A percentile compares a stretch with the other conserved stretches of the same genome.
Conservation (phyloP, 2,113 vertebrate genomes). For the Dicerorhinus sumatrensis region DNA sequence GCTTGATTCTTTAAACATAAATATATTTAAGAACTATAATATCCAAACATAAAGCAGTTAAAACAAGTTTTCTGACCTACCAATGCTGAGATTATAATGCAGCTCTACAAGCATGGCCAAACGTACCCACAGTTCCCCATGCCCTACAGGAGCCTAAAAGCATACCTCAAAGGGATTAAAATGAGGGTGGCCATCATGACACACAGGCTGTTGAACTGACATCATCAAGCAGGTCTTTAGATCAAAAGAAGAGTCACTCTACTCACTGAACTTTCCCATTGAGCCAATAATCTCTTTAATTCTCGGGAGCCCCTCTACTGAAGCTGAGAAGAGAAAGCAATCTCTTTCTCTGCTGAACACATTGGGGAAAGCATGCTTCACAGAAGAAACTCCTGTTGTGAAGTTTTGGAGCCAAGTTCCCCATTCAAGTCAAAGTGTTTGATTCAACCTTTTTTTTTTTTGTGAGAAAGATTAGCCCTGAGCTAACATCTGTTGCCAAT, state of each 20-base stretch:
- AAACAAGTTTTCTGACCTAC: slow-evolving; percentile 27
- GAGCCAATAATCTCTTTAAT: not conserved
- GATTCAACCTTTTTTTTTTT: not conserved
- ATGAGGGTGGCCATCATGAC: not conserved
- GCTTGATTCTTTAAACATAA: slow-evolving; percentile 32
- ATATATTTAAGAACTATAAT: not conserved
- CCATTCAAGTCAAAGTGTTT: not conserved
- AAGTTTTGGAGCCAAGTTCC: not conserved
- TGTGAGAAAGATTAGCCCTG: too few species aligned
- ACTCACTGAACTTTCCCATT: not conserved
- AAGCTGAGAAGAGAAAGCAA: not conserved
- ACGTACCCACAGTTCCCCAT: not conserved
- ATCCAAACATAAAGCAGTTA: slow-evolving; percentile 7
- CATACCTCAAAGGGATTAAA: not conserved
- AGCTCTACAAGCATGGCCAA: not conserved
- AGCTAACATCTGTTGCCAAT: too few species aligned
- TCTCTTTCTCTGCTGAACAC: not conserved
- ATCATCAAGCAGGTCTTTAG: not conserved
- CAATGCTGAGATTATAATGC: not conserved
- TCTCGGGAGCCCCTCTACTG: not conserved
- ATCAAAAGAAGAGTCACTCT: not conserved
- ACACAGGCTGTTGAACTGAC: not conserved
- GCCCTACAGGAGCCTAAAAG: not conserved
- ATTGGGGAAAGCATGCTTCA: not conserved
- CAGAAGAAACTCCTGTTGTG: not conserved